These are phyloP conservation scores for Paragorgia papillata DNA, from an alignment of 92 coral and sea anemone species.

Conservation along the genomic window DNA sequence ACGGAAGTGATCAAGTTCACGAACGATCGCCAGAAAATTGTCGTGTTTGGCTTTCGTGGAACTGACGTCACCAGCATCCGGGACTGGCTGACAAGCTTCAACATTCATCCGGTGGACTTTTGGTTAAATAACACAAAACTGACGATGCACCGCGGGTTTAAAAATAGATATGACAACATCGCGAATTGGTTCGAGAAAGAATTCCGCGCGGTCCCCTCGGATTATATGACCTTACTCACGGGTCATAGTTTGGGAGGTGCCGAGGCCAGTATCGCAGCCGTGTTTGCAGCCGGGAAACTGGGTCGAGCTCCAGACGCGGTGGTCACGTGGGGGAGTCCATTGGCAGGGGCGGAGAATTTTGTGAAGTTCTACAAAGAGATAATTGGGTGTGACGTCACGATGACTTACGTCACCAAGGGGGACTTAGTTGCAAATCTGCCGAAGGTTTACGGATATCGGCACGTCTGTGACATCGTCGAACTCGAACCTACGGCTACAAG, in stretches of 20 bases:
- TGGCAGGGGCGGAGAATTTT: constrained; percentile 6
- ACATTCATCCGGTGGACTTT: constrained; percentile 1
- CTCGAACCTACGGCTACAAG: constrained; percentile 1
- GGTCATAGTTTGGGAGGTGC: constrained; percentile 34
- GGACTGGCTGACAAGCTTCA: constrained; percentile 13
- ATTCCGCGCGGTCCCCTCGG: neutral
- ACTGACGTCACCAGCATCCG: constrained; percentile 8
- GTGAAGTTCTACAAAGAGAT: neutral
- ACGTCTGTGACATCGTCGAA: constrained; percentile 18
- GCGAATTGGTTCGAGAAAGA: constrained; percentile 26
- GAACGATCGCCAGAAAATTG: constrained; percentile 18
- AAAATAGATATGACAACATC: constrained; percentile 20
- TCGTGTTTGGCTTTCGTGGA: constrained; percentile 26
- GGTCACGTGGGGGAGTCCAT: constrained; percentile 36
- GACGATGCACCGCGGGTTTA: constrained; percentile 17
- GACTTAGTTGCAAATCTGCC: constrained; percentile 8
- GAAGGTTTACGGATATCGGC: constrained; percentile 9
- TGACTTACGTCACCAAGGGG: constrained; percentile 21
- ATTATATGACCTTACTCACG: neutral
- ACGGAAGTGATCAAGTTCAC: constrained; percentile 25
- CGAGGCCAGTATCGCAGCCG: constrained; percentile 18
- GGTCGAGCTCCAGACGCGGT: constrained; percentile 36
- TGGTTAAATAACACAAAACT: neutral
- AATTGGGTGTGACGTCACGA: constrained; percentile 31
- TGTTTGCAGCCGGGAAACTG: constrained; percentile 43